Evolutionary conservation across 2,113 vertebrate genomes (phyloP).

Genomic region (human): DNA sequence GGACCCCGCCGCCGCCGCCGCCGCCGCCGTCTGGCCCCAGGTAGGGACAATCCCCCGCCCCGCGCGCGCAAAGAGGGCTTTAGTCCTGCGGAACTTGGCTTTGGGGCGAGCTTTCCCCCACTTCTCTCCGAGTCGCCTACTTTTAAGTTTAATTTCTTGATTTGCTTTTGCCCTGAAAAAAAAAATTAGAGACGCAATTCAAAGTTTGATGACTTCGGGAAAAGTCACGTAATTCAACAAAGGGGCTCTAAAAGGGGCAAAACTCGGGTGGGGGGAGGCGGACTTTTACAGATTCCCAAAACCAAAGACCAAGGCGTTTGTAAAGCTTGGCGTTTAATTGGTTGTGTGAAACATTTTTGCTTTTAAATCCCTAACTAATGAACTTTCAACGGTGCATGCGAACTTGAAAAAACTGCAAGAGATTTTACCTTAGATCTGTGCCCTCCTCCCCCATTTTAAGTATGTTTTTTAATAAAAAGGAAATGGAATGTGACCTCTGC

Average conservation of each 20-base stretch:
- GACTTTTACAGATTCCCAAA: neutral
- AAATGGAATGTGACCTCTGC: neutral
- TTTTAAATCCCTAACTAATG: conserved; percentile 26
- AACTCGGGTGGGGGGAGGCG: neutral
- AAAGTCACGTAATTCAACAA: neutral
- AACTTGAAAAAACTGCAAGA: conserved; percentile 3
- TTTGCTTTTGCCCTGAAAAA: neutral
- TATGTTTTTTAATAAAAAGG: neutral
- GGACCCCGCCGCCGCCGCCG: neutral
- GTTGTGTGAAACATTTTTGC: neutral
- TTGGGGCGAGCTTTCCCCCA: neutral
- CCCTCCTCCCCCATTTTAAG: neutral
- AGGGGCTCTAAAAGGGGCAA: neutral
- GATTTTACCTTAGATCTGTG: neutral
- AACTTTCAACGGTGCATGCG: neutral
- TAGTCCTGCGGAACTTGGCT: neutral
- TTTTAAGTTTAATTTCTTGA: neutral
- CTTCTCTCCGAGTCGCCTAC: neutral
- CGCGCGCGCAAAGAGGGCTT: neutral
- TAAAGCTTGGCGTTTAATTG: neutral
- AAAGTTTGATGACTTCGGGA: neutral
- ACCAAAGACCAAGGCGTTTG: neutral
- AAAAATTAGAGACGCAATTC: neutral
- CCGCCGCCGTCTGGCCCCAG: conserved; percentile 11
- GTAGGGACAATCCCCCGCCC: conserved; percentile 24